Base-by-base conservation (phyloP, 1,140 invertebrate species). In the Contarinia nasturtii region DNA sequence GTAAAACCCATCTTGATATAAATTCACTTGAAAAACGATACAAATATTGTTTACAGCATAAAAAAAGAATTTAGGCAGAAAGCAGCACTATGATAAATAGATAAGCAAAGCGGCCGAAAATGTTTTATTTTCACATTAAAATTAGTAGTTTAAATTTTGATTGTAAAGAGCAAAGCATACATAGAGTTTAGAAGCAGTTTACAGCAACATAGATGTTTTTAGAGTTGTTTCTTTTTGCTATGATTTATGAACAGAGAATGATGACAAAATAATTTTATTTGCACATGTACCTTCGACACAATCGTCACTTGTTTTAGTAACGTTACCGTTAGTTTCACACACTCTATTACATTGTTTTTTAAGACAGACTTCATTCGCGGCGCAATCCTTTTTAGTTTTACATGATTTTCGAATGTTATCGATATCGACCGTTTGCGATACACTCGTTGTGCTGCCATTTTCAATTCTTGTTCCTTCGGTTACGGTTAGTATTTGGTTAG, bases 281-380 rank as follows among this genome's bases (percentile, higher is more conserved):
- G 27, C 27, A 27, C 27, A 48, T 53, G 48, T 54, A 54, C 53
- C 53, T 54, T 52, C 46, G 38, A 52, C 48, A 49, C 51, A 52
- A 48, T 48, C 44, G 40, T 46, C 37, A 41, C 48, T 48, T 19
- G 33, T 18, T 14, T 15, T 14, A 14, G 65, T 49, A 15, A 71
- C 69, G 53, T 69, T 66, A 19, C 51, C 50, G 20, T 70, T 70
- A 55, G 71, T 74, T 14, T 54, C 58, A 55, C 75, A 77, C 48
- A 74, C 73, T 51, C 64, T 67, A 42, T 59, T 57, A 59, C 72
- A 76, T 55, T 61, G 57, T 15, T 68, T 64, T 55, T 69, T 65
- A 21, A 74, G 62, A 56, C 74, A 76, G 41, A 67, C 67, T 58
- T 73, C 64, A 47, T 63, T 62, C 47, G 60, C 52, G 33, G 64